Evolutionary conservation across 2,888 invertebrate species (phyloP), one percentile per base, ranked within the genome.

Genomic region (Patella caerulea): DNA sequence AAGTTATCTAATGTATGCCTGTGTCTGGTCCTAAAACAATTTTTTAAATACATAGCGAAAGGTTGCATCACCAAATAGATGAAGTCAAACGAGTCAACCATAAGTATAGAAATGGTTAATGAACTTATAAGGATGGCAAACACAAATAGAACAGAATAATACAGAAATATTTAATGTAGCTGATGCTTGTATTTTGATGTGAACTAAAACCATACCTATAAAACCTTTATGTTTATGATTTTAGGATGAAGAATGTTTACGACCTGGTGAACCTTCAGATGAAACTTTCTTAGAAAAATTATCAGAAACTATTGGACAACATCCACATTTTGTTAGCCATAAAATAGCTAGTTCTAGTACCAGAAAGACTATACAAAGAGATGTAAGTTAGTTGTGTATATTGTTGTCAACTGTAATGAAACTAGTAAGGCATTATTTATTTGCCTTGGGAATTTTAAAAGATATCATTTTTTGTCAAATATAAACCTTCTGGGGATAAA

Each of bases 241-340:
- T 55, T 75, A 88, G 94, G 97, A 98, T 89, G 98, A 98, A 92
- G 98, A 98, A 91, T 98, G 97, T 91, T 93, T 98, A 24, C 93
- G 97, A 55, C 97, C 97, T 0, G 97, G 97, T 2, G 97, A 96
- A 79, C 94, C 96, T 1, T 95, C 94, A 0, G 97, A 98, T 91
- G 90, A 93, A 78, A 97, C 96, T 73, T 95, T 97, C 91, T 93
- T 98, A 76, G 94, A 94, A 84, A 97, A 97, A 91, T 93, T 97
- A 88, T 94, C 95, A 76, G 93, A 94, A 83, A 94, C 94, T 75
- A 92, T 97, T 77, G 94, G 94, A 75, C 93, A 93, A 11, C 97
- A 98, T 91, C 93, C 94, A 2, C 97, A 97, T 91, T 97, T 95
- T 92, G 94, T 96, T 84, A 95, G 96, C 72, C 96, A 97, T 89